phyloP scores from a whole-genome alignment of 2,888 invertebrate genomes.

The Xanthia icteritia region DNA sequence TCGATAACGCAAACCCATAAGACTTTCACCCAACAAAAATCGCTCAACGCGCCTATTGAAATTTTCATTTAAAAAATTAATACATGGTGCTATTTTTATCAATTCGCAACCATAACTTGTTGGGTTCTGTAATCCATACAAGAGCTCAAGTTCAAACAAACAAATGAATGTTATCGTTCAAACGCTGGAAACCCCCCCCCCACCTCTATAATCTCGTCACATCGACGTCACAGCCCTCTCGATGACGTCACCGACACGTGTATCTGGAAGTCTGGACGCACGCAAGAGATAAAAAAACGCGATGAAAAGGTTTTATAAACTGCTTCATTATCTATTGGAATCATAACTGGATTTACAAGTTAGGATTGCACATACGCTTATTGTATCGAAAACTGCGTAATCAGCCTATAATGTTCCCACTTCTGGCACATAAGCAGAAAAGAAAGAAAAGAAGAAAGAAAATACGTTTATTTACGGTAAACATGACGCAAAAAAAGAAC shows the following conservation, averaged over 20 bases:
- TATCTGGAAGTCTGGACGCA: slow-evolving; percentile 25
- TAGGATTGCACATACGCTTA: neutral
- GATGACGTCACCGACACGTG: slow-evolving; percentile 32
- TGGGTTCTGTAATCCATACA: neutral
- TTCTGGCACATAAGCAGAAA: no score
- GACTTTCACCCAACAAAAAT: no score
- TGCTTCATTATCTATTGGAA: neutral
- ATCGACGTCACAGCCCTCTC: slow-evolving; percentile 32
- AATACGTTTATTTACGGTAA: no score
- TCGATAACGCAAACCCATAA: no score
- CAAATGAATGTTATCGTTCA: slow-evolving; percentile 32
- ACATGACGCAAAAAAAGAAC: no score
- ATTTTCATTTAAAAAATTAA: no score
- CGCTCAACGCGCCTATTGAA: no score
- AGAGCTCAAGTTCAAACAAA: slow-evolving; percentile 26
- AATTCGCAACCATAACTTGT: neutral
- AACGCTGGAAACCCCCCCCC: neutral
- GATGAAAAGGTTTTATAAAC: slow-evolving; percentile 11
- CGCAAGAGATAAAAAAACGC: neutral
- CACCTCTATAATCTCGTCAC: neutral
- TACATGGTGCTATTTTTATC: neutral
- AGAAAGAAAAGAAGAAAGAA: no score
- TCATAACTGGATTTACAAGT: neutral
- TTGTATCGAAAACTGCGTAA: neutral
- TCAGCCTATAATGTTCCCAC: no score